Conservation (phyloP, 2,888 invertebrate genomes). For the Eumerus sabulonum region DNA sequence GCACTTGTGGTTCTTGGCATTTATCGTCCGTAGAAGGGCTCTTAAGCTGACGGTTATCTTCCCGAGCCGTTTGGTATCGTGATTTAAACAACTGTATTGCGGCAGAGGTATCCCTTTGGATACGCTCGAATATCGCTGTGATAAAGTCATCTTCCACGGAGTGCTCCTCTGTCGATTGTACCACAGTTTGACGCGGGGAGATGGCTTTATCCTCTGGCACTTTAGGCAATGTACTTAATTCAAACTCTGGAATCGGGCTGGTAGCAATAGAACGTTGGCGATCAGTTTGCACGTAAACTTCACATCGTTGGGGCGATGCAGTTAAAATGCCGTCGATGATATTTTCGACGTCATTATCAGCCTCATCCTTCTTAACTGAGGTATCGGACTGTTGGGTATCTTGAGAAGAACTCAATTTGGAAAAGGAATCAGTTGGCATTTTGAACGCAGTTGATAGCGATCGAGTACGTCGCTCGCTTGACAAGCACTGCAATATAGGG, state of each 20-base stretch:
- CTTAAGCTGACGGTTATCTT: not conserved
- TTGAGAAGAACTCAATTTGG: not conserved
- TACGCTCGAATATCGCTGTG: constrained; percentile 40
- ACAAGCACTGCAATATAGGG: not conserved
- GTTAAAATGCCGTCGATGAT: constrained; percentile 7
- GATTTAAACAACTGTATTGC: constrained; percentile 14
- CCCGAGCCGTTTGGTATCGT: not conserved
- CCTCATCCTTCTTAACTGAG: not conserved
- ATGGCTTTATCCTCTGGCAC: not conserved
- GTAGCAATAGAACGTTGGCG: not conserved
- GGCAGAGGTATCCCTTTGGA: constrained; percentile 24
- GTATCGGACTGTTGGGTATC: not conserved
- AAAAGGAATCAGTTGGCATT: too few species aligned
- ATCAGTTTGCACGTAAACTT: constrained; percentile 48
- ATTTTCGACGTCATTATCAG: not conserved
- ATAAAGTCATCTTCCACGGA: constrained; percentile 30
- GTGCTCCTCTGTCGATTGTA: not conserved
- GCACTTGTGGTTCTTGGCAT: not conserved
- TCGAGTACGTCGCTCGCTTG: not conserved
- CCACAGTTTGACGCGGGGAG: not conserved
- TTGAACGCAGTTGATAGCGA: not conserved
- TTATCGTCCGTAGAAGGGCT: not conserved
- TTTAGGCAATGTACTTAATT: not conserved
- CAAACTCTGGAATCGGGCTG: not conserved
- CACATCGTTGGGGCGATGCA: constrained; percentile 3